Base-by-base conservation (phyloP, 92 coral and sea anemone species). In the Desmophyllum pertusum region DNA sequence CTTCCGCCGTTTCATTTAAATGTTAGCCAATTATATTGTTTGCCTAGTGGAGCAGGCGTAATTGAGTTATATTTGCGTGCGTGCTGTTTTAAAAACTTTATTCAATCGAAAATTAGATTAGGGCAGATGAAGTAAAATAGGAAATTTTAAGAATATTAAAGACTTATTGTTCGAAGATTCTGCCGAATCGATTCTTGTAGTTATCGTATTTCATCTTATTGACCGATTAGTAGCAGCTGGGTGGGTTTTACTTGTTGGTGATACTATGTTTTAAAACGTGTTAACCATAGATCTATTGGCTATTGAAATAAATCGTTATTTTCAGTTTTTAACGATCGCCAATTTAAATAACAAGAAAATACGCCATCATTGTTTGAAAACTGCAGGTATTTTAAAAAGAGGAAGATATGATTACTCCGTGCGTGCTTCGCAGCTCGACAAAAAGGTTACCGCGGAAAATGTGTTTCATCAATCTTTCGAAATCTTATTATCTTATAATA, bases 371-470 rank as follows among this genome's bases (percentile, higher is more conserved):
- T 59, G 65, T 15, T 59, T 25, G 65, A 33, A 59, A 25, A 59
- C 10, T 0, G 21, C 30, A 31, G 21, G 7, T n/a, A n/a, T n/a
- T n/a, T n/a, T n/a, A n/a, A n/a, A n/a, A n/a, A n/a, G n/a, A n/a
- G n/a, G n/a, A n/a, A n/a, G n/a, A n/a, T n/a, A n/a, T n/a, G n/a
- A n/a, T n/a, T n/a, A n/a, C n/a, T 77, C 36, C 81, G 81, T 77
- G 81, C 81, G 51, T n/a, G 69, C 70, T 39, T 14, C 13, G 30
- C 43, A 27, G 73, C 62, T 45, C 57, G 73, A 41, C 73, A 73
- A 42, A 78, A 42, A 78, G 83, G 83, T 63, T 78, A 18, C 4
- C 15, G 29, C n/a, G 43, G 42, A 38, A 39, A 25, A 39, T 38
- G 46, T n/a, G n/a, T n/a, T n/a, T n/a, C n/a, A n/a, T n/a, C n/a